These are phyloP conservation scores for Medauroidea extradentata DNA, from an alignment of 1,140 invertebrate species.

Conservation along the genomic window DNA sequence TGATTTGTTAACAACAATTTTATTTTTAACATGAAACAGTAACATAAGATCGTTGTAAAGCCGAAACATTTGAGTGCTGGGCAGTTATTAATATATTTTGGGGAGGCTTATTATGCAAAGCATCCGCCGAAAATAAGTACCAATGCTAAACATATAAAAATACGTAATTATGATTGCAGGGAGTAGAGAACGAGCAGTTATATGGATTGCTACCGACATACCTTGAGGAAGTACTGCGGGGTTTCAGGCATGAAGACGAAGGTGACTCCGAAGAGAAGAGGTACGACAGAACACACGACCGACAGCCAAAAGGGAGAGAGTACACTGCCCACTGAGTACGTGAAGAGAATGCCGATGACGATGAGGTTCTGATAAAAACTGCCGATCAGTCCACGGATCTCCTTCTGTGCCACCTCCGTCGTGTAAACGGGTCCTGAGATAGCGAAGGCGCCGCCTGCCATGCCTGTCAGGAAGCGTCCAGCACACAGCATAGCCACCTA, in stretches of 20 bases:
- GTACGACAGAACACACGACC: conserved; percentile 26
- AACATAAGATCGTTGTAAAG: too few species aligned
- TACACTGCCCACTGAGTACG: conserved; percentile 52
- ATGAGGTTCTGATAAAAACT: conserved; percentile 49
- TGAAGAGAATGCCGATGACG: conserved; percentile 46
- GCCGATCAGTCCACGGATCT: conserved; percentile 50
- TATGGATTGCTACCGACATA: too few species aligned
- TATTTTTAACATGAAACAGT: too few species aligned
- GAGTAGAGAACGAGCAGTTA: conserved; percentile 28
- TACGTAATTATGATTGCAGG: conserved; percentile 29
- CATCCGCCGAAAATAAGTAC: too few species aligned
- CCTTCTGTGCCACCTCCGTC: conserved; percentile 49
- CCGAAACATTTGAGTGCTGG: too few species aligned
- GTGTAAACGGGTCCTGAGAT: conserved; percentile 50
- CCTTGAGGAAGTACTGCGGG: conserved; percentile 13
- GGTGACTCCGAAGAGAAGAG: conserved; percentile 38
- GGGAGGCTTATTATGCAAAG: too few species aligned
- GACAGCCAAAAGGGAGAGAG: conserved; percentile 41
- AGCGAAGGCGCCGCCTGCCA: conserved; percentile 49
- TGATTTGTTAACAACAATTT: too few species aligned
- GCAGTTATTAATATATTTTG: too few species aligned
- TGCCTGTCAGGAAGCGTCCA: conserved; percentile 48
- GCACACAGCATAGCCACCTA: conserved; percentile 5
- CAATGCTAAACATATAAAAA: too few species aligned
- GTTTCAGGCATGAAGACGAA: conserved; percentile 50